These are phyloP conservation scores for Lanius collurio DNA, from an alignment of 2,113 vertebrate genomes.

Conservation along the genomic window DNA sequence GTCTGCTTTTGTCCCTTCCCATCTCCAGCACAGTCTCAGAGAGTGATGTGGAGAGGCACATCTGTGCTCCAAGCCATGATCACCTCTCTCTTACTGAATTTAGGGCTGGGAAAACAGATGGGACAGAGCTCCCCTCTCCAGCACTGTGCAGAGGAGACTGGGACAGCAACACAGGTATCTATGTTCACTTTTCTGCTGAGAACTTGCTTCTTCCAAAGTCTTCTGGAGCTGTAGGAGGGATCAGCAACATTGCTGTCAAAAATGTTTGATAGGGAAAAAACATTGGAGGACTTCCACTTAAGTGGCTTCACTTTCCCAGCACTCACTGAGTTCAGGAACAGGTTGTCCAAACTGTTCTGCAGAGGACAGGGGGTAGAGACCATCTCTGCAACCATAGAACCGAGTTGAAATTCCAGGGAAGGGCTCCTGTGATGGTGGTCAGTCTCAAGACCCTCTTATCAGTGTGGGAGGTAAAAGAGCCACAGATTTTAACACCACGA, in stretches of 20 bases:
- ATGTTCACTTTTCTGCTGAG: background rate
- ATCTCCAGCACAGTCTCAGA: background rate
- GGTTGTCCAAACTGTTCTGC: background rate
- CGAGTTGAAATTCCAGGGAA: background rate
- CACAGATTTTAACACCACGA: background rate
- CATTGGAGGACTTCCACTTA: background rate
- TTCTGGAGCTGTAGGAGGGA: background rate
- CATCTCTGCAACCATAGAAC: background rate
- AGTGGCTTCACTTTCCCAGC: background rate
- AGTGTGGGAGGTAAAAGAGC: background rate
- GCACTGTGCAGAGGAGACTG: background rate
- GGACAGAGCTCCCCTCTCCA: background rate
- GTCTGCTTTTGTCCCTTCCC: background rate
- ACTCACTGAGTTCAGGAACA: background rate
- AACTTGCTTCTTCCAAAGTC: background rate
- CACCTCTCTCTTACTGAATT: background rate
- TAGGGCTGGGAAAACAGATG: background rate
- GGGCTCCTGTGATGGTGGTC: background rate
- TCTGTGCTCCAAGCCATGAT: background rate
- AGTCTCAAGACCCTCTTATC: background rate
- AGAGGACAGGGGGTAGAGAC: background rate
- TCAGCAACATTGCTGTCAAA: background rate
- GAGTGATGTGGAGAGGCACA: background rate
- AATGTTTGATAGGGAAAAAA: background rate
- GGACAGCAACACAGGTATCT: background rate